Percentiles rank a stretch among this genome's conserved stretches.
Conservation (phyloP, 2,888 invertebrate species). For the Andrena bucephala region DNA sequence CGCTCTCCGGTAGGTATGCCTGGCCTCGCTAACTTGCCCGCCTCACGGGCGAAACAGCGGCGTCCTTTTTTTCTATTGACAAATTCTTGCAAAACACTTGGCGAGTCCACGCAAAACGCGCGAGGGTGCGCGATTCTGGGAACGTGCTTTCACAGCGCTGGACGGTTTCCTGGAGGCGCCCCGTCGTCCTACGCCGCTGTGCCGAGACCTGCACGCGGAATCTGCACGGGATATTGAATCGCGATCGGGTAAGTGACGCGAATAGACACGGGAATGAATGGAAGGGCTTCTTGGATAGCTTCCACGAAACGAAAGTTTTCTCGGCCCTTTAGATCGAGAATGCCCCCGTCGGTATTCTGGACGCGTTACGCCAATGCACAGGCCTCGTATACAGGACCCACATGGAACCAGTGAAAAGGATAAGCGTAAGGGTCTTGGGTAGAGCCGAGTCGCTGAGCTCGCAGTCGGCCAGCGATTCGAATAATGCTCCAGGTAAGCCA, state of each 20-base stretch:
- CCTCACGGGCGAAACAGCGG: neutral
- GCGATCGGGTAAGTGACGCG: neutral
- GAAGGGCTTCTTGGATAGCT: neutral
- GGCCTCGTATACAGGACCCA: conserved; percentile 54
- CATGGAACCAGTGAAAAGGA: conserved; percentile 58
- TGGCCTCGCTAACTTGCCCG: neutral
- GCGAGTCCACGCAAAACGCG: neutral
- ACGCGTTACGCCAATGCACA: conserved; percentile 49
- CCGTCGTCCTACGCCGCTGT: conserved; percentile 4
- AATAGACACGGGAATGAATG: too few species aligned
- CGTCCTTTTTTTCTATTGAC: conserved; percentile 8
- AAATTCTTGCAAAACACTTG: conserved; percentile 25
- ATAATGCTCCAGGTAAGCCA: conserved; percentile 44
- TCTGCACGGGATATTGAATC: neutral
- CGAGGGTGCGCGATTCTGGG: neutral
- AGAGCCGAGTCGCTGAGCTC: conserved; percentile 17
- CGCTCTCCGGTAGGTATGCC: neutral
- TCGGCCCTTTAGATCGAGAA: neutral
- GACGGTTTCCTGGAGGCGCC: too few species aligned
- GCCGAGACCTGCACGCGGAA: neutral
- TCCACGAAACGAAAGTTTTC: neutral
- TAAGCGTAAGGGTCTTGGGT: conserved; percentile 48
- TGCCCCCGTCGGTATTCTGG: conserved; percentile 14
- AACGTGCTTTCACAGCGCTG: conserved; percentile 1
- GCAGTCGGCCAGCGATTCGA: conserved; percentile 29